A percentile compares a stretch with the other conserved stretches of the same genome.
Evolutionary conservation across 2,797 vertebrate genomes (phyloP).

Genomic region (Parotocinclus haroldoi): DNA sequence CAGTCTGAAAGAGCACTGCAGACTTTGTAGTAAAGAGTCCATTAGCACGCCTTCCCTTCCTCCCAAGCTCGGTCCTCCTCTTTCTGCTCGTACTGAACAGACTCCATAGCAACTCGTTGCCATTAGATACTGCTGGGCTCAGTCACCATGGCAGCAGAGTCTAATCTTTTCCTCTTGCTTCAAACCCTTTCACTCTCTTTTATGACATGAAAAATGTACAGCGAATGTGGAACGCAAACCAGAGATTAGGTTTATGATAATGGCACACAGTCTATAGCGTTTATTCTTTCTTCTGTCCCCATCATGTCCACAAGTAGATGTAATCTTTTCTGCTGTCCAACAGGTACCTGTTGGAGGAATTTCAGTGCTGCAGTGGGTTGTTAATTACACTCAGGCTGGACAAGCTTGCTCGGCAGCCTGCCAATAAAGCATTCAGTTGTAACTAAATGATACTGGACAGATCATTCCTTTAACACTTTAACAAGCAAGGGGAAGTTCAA

Average conservation of each 20-base stretch:
- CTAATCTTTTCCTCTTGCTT: slow-evolving; percentile 64
- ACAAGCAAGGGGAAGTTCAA: not conserved
- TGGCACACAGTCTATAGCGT: slow-evolving; percentile 6
- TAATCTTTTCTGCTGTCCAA: slow-evolving; percentile 27
- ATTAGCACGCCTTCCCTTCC: slow-evolving; percentile 10
- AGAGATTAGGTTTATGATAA: slow-evolving; percentile 27
- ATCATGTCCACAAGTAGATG: no score
- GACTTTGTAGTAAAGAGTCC: slow-evolving; percentile 25
- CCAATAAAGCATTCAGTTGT: not conserved
- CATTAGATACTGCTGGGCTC: slow-evolving; percentile 72
- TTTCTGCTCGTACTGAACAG: slow-evolving; percentile 50
- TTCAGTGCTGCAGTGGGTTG: slow-evolving; percentile 32
- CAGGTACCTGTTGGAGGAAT: slow-evolving; percentile 60
- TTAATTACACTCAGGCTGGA: slow-evolving; percentile 6
- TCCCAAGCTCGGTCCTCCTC: slow-evolving; percentile 43
- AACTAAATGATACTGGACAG: not conserved
- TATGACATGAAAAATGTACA: slow-evolving; percentile 48
- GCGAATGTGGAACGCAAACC: slow-evolving; percentile 24
- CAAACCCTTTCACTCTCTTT: slow-evolving; percentile 45
- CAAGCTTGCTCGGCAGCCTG: not conserved
- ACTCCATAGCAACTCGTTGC: slow-evolving; percentile 68
- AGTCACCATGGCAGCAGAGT: slow-evolving; percentile 76
- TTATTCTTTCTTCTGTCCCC: not conserved
- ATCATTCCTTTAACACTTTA: not conserved
- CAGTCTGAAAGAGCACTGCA: slow-evolving; percentile 1